These are phyloP conservation scores for Epinephelus moara DNA, from an alignment of 2,113 vertebrate genomes.

Conservation along the genomic window DNA sequence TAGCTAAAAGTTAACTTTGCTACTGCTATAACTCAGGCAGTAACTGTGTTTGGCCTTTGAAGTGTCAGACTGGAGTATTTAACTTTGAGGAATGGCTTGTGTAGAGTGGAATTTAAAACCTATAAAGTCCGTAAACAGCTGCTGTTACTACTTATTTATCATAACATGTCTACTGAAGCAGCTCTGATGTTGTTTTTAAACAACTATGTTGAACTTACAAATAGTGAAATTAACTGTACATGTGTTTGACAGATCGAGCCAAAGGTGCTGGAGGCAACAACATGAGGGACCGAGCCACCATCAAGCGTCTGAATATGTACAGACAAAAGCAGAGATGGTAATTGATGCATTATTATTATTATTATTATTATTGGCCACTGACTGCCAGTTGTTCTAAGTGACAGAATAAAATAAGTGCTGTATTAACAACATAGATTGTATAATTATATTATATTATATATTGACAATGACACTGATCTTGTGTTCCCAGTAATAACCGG, in stretches of 20 bases:
- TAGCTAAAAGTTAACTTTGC: no score
- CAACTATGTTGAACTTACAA: neutral
- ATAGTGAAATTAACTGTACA: neutral
- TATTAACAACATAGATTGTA: neutral
- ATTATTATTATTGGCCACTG: neutral
- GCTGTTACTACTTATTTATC: neutral
- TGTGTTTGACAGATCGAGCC: constrained; percentile 87
- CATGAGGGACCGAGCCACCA: constrained; percentile 95
- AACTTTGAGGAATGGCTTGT: no score
- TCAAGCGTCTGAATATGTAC: constrained; percentile 98
- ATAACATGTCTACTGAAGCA: neutral
- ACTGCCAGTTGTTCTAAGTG: neutral
- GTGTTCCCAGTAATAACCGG: constrained; percentile 85
- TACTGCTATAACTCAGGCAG: neutral
- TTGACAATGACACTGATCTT: neutral
- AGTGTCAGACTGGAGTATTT: neutral
- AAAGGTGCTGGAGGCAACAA: constrained; percentile 90
- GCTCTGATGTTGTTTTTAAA: neutral
- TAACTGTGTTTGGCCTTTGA: neutral
- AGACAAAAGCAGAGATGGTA: constrained; percentile 96
- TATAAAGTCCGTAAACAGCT: neutral
- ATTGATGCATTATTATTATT: constrained; percentile 8
- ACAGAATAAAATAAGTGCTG: neutral
- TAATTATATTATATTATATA: neutral
- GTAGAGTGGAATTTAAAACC: no score